Evolutionary conservation across 1,140 invertebrate genomes (phyloP), one percentile per base, ranked within the genome.

Genomic region (Sycobia sp.): DNA sequence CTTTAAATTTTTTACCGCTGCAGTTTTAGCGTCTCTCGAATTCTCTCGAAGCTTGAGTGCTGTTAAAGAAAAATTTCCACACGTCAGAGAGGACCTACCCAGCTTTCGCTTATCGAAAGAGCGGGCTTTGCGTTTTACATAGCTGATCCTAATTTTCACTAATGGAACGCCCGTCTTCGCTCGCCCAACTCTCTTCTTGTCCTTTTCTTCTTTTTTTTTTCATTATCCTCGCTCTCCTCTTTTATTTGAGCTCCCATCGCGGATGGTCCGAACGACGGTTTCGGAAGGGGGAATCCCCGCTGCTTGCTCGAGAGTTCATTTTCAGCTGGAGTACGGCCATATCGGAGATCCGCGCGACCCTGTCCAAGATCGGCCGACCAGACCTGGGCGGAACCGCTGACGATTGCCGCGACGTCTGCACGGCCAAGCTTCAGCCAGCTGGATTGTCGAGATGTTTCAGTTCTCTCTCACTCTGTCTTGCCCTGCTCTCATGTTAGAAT

Each of bases 321-420:
- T 27, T 23, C 1, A 34, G 20, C 10, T n/a, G 27, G 27, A 11
- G 27, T n/a, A n/a, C 16, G 18, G 10, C 10, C 16, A 41, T 14
- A 20, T n/a, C 23, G 27, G 18, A 27, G 13, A 29, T 20, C 18
- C 16, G 9, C 22, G 38, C 23, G n/a, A 53, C 25, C 16, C 9
- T 41, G 39, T 18, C 39, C 29, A 25, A 18, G 29, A n/a, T n/a
- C 32, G 49, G 50, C 51, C 39, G 54, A 62, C 53, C 44, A 39
- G 49, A 58, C 29, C 13, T 63, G 66, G 56, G 61, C 61, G 61
- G 63, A 50, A 67, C 61, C 49, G 57, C 50, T 55, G 49, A n/a
- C n/a, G n/a, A n/a, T n/a, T n/a, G n/a, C n/a, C n/a, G n/a, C n/a
- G n/a, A n/a, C n/a, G n/a, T 23, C 14, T 32, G 16, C n/a, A 11